Evolutionary conservation across 2,888 invertebrate genomes (phyloP).

Genomic region (Drosophila pseudotalamancana): DNA sequence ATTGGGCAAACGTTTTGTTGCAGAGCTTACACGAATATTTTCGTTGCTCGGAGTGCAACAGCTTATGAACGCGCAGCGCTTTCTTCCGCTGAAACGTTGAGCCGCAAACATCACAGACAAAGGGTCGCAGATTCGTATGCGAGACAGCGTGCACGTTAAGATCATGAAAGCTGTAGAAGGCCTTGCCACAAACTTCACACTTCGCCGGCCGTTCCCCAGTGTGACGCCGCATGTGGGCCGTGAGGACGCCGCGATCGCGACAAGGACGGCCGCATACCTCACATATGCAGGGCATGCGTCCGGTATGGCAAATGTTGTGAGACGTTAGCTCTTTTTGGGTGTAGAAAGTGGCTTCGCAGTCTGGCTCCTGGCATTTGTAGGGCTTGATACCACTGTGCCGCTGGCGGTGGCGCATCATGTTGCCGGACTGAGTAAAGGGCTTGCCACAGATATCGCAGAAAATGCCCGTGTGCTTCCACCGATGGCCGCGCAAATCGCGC

Average conservation of each 20-base stretch:
- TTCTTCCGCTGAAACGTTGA: slow-evolving; percentile 82
- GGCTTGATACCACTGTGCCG: slow-evolving; percentile 82
- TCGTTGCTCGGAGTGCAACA: slow-evolving; percentile 77
- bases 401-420: slow-evolving; percentile 79
- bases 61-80: slow-evolving; percentile 80
- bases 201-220: slow-evolving; percentile 80
- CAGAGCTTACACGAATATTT: slow-evolving; percentile 81
- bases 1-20: slow-evolving; percentile 80
- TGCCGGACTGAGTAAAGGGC: slow-evolving; percentile 80
- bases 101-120: slow-evolving; percentile 73
- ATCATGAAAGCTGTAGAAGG: slow-evolving; percentile 80
- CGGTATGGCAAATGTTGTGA: slow-evolving; percentile 79
- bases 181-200: slow-evolving; percentile 77
- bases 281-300: slow-evolving; percentile 77
- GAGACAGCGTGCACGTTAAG: slow-evolving; percentile 82
- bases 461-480: slow-evolving; percentile 81
- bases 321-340: slow-evolving; percentile 77
- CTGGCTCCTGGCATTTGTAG: slow-evolving; percentile 70
- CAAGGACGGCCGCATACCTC: slow-evolving; percentile 79
- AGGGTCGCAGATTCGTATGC: slow-evolving; percentile 79
- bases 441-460: slow-evolving; percentile 81
- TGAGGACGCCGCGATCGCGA: slow-evolving; percentile 80
- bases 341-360: slow-evolving; percentile 79
- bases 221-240: slow-evolving; percentile 80
- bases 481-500: slow-evolving; percentile 73